Conservation (phyloP, 2,888 invertebrate genomes). For the Euclidia mi region DNA sequence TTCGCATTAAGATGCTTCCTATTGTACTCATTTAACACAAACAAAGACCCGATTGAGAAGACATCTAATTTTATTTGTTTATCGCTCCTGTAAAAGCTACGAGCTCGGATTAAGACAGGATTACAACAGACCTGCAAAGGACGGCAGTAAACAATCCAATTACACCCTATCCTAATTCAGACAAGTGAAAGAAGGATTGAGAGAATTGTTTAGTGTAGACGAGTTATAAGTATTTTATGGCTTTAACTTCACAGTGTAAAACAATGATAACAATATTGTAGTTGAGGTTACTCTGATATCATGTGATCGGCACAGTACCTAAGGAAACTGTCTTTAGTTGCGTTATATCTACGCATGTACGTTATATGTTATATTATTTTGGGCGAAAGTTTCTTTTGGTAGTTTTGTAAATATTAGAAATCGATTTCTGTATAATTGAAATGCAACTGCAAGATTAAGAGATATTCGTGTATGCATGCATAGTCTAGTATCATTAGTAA, state of each 20-base stretch:
- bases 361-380: no score
- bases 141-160: constrained; percentile 49
- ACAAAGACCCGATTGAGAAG: constrained; percentile 16
- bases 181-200: constrained; percentile 43
- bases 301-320: no score
- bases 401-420: no score
- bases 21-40: constrained; percentile 10
- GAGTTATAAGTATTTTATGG: constrained; percentile 28
- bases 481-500: no score
- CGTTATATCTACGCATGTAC: no score
- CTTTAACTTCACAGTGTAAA: no score
- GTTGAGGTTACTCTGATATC: neutral
- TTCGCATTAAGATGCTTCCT: constrained; percentile 6
- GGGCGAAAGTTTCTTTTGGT: no score
- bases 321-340: no score
- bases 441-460: no score
- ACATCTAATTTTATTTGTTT: constrained; percentile 36
- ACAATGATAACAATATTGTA: constrained; percentile 4
- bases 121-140: constrained; percentile 43
- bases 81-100: constrained; percentile 36
- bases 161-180: constrained; percentile 41
- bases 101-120: constrained; percentile 39
- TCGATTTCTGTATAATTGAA: no score
- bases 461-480: no score
- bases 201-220: constrained; percentile 22